Evolutionary conservation across 2,888 invertebrate genomes (phyloP), one percentile per base, ranked within the genome.

Genomic region (Noctua comes): DNA sequence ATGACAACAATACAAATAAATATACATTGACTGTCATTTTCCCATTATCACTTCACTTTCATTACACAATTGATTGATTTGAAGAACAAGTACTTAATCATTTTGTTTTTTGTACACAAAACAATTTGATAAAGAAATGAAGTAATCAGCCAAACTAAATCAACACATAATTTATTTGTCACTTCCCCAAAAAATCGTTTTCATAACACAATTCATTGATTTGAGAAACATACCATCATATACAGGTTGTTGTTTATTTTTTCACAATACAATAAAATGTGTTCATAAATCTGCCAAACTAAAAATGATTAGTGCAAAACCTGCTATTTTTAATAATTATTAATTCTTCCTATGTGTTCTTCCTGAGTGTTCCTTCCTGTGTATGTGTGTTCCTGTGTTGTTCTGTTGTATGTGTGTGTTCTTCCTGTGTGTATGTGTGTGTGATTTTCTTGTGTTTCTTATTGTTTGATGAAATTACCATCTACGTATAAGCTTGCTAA

Each of bases 391-490:
- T n/a, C n/a, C n/a, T n/a, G n/a, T n/a, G n/a, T n/a, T n/a, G n/a
- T n/a, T n/a, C n/a, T n/a, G n/a, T n/a, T n/a, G n/a, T n/a, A n/a
- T n/a, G n/a, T n/a, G n/a, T n/a, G n/a, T n/a, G n/a, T n/a, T n/a
- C n/a, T n/a, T n/a, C n/a, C n/a, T n/a, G n/a, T n/a, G n/a, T n/a
- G n/a, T n/a, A n/a, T n/a, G n/a, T n/a, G n/a, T n/a, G n/a, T n/a
- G n/a, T n/a, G n/a, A n/a, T n/a, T n/a, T n/a, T n/a, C n/a, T n/a
- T n/a, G n/a, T n/a, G n/a, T n/a, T n/a, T n/a, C 8, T 43, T 54
- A 68, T 77, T 83, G 36, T 80, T 77, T 77, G n/a, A 64, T 68
- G 10, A 83, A 83, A 68, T 68, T 36, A 46, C 24, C 27, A 46
- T 82, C 59, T 36, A 36, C 62, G 36, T 13, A 27, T 36, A 65